Evolutionary conservation across 2,113 vertebrate species (phyloP), one percentile per base, ranked within the genome.

Genomic region (Festucalex cinctus): DNA sequence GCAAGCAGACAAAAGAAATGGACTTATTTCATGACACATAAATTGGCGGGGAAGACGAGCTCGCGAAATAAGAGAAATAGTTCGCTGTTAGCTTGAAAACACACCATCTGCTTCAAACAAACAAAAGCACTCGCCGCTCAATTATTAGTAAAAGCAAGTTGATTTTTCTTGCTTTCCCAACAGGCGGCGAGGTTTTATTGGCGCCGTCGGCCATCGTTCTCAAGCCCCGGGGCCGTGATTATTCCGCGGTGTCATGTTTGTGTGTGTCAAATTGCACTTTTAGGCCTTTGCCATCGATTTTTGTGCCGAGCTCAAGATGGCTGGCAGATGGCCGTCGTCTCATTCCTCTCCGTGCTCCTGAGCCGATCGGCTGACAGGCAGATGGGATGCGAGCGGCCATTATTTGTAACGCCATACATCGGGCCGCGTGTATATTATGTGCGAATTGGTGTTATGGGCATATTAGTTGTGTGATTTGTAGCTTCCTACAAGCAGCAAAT

Each of bases 181-280:
- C 60, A 3, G 56, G 24, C 37, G 16, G 68, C 48, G 14, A 43
- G 32, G 57, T 66, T 71, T 82, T 77, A 59, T 66, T 43, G 49
- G 54, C 63, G 12, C 6, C 59, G 54, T 32, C 54, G 10, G 10
- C 57, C 63, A 66, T 28, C 68, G 51, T 66, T 62, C 22, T 49
- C 56, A 64, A 58, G 70, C 53, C 53, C 24, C 19, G 63, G 62
- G 62, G 70, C 66, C 44, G 73, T 51, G 66, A 69, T 78, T 49
- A 48, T 81, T 78, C 75, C 51, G 74, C 51, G 4, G n/a, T 66
- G 46, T 73, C 71, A 39, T 81, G 74, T 75, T 76, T 44, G 74
- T 71, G 71, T 71, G 69, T 84, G 65, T 80, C 73, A 66, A 77
- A 73, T 73, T 63, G 49, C 64, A 74, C 76, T 84, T 84, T 71